phyloP scores from a whole-genome alignment of 2,888 invertebrate genomes.

The Anorthoa munda region DNA sequence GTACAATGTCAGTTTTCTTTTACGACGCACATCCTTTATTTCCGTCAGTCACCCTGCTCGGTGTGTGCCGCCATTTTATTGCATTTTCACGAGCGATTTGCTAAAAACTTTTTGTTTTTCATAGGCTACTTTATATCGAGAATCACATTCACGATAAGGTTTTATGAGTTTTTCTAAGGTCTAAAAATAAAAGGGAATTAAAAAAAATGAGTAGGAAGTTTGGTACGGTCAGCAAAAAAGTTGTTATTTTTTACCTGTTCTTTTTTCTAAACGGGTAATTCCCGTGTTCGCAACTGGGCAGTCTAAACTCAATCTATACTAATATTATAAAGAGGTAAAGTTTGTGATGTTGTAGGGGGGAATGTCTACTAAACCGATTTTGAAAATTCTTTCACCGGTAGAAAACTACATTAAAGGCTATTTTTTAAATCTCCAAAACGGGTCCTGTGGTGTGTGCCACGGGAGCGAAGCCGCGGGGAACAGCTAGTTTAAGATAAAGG shows the following conservation, averaged over 20 bases:
- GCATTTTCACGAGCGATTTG: constrained; percentile 48
- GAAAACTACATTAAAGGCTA: no score
- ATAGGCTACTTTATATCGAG: not conserved
- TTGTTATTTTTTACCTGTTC: not conserved
- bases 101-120: constrained; percentile 25
- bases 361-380: no score
- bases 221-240: not conserved
- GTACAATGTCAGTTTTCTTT: constrained; percentile 32
- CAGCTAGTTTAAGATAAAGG: no score
- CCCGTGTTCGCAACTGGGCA: no score
- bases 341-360: no score
- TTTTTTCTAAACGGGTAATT: no score
- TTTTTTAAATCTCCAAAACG: no score
- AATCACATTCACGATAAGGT: not conserved
- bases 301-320: no score
- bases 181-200: not conserved
- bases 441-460: no score
- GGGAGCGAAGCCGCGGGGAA: no score
- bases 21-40: constrained; percentile 25
- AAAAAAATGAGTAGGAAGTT: not conserved
- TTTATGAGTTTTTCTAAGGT: not conserved
- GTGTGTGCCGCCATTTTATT: constrained; percentile 26
- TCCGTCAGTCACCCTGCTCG: constrained; percentile 7
- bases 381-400: no score
- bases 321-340: no score